Conservation (phyloP, 2,797 vertebrate genomes). For the Sebastes vulpes region DNA sequence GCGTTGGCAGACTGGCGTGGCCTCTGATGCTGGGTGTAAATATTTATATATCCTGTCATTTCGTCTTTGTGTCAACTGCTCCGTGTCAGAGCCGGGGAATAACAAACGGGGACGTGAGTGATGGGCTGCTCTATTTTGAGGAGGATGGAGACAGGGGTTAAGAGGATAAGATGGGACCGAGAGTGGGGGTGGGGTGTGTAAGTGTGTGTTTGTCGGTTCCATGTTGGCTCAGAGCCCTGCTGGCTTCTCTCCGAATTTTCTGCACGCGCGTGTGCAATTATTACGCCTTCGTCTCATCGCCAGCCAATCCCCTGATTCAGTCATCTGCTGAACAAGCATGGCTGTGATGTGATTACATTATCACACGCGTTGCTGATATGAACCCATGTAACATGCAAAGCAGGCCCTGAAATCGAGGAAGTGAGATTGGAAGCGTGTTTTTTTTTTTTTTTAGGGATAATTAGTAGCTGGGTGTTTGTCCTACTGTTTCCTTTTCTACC, state of each 20-base stretch:
- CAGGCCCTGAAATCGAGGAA: slow-evolving; percentile 29
- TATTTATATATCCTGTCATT: slow-evolving; percentile 79
- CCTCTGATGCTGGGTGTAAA: slow-evolving; percentile 70
- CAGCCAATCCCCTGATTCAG: slow-evolving; percentile 62
- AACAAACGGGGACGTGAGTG: slow-evolving; percentile 63
- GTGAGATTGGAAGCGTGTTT: not conserved
- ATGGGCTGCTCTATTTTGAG: slow-evolving; percentile 71
- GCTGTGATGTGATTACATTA: slow-evolving; percentile 74
- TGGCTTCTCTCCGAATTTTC: slow-evolving; percentile 42
- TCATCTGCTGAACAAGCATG: slow-evolving; percentile 47
- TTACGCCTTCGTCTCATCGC: slow-evolving; percentile 45
- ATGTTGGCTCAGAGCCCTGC: slow-evolving; percentile 48
- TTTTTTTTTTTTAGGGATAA: not conserved
- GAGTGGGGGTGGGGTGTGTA: not conserved
- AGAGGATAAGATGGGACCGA: slow-evolving; percentile 57
- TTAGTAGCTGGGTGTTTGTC: slow-evolving; percentile 13
- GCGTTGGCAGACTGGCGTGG: slow-evolving; percentile 51
- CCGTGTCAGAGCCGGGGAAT: slow-evolving; percentile 62
- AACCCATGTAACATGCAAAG: slow-evolving; percentile 32
- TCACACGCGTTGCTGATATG: slow-evolving; percentile 48
- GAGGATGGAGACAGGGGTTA: slow-evolving; percentile 55
- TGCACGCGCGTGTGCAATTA: slow-evolving; percentile 18
- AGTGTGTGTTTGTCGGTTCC: slow-evolving; percentile 2
- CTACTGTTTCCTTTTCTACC: slow-evolving; percentile 7
- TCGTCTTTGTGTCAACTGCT: slow-evolving; percentile 71